Conservation (phyloP, 1,140 invertebrate species). For the Drusus annulatus region DNA sequence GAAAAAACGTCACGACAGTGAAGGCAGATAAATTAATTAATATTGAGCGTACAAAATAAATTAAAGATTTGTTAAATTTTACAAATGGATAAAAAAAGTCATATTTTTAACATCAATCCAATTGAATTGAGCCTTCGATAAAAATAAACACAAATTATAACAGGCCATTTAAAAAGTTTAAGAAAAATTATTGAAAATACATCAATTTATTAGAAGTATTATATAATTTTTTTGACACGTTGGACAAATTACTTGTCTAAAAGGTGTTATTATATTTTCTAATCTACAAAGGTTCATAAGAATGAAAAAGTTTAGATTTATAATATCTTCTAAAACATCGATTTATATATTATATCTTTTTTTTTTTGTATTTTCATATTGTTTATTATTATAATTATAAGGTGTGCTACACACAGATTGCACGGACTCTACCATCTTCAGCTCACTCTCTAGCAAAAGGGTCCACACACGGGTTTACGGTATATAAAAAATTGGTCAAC, state of each 20-base stretch:
- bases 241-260: too few relatives aligned
- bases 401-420: slow-evolving; percentile 13
- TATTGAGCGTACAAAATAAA: too few relatives aligned
- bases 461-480: neutral
- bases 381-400: neutral
- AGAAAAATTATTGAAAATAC: neutral
- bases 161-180: slow-evolving; percentile 9
- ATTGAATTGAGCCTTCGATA: slow-evolving; percentile 1
- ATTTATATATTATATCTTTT: neutral
- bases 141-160: slow-evolving; percentile 1
- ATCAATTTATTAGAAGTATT: too few relatives aligned
- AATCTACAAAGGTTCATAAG: neutral
- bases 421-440: neutral
- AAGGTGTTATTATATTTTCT: too few relatives aligned
- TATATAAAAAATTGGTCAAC: slow-evolving; percentile 35
- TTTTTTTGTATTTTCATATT: neutral
- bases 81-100: slow-evolving; percentile 3
- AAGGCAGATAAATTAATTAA: too few relatives aligned
- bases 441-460: neutral
- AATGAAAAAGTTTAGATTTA: neutral
- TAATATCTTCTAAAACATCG: neutral
- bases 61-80: neutral
- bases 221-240: too few relatives aligned
- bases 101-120: neutral
- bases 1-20: too few relatives aligned